A percentile compares a stretch with the other conserved stretches of the same genome.
Evolutionary conservation across 2,797 vertebrate species (phyloP).

Genomic region (Ceryle rudis): DNA sequence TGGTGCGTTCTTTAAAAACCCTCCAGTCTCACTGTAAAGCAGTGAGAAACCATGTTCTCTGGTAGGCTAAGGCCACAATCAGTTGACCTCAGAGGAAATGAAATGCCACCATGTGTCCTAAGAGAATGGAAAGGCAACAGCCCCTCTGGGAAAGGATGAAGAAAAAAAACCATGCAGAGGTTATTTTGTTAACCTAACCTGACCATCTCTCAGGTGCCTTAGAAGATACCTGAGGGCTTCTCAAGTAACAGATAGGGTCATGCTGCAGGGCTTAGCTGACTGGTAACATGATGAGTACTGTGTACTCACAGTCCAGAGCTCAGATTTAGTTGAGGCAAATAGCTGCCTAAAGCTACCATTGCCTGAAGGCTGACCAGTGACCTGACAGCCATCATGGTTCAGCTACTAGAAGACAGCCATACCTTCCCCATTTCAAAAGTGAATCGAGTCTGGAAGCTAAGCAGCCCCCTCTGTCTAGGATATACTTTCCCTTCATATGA

Average conservation of each 20-base stretch:
- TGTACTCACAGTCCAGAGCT: background rate
- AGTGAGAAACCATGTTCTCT: background rate
- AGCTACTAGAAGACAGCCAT: background rate
- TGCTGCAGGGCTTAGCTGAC: background rate
- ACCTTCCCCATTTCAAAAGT: background rate
- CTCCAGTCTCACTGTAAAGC: background rate
- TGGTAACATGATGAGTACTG: background rate
- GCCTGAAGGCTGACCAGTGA: background rate
- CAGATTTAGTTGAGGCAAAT: background rate
- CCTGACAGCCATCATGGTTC: background rate
- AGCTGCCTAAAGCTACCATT: background rate
- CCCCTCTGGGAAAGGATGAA: background rate
- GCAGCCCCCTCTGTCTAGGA: background rate
- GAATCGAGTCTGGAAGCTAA: background rate
- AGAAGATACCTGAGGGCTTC: background rate
- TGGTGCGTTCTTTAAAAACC: background rate
- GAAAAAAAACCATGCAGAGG: background rate
- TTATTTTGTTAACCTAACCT: background rate
- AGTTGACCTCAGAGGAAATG: background rate
- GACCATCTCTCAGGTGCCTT: background rate
- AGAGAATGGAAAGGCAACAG: background rate
- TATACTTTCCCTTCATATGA: background rate
- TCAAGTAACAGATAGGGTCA: background rate
- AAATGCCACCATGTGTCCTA: background rate
- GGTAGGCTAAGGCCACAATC: background rate